Percentiles rank a stretch among this genome's conserved stretches.
Conservation (phyloP, 30 jellyfish, hydroid and myxozoan species). For the Rhopilema esculentum region DNA sequence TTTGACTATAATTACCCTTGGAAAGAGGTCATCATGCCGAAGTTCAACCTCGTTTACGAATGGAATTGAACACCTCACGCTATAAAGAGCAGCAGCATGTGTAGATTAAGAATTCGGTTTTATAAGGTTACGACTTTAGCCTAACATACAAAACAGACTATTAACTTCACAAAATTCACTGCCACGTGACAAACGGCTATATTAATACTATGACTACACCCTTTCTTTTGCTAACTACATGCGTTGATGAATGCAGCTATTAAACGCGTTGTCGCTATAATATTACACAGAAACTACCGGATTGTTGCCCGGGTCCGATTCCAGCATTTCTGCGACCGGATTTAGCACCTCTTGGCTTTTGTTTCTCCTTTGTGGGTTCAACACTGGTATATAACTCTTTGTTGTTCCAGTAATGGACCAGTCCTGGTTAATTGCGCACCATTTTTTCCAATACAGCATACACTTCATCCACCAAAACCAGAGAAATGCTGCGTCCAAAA, state of each 20-base stretch:
- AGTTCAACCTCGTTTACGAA: too few species aligned
- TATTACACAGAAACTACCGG: neutral
- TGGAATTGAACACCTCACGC: too few species aligned
- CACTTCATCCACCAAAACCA: slow-evolving; percentile 95
- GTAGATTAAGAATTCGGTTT: neutral
- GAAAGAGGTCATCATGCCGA: too few species aligned
- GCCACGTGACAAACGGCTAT: neutral
- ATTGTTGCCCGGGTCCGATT: neutral
- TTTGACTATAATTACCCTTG: too few species aligned
- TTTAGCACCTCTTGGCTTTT: slow-evolving; percentile 12
- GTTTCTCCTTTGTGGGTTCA: slow-evolving; percentile 10
- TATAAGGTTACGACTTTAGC: neutral
- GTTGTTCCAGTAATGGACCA: slow-evolving; percentile 80
- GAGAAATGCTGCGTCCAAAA: slow-evolving; percentile 93
- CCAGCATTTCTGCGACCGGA: slow-evolving; percentile 11
- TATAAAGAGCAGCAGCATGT: too few species aligned
- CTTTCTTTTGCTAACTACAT: neutral
- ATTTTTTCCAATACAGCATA: slow-evolving; percentile 83
- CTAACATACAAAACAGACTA: neutral
- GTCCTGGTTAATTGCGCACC: slow-evolving; percentile 96
- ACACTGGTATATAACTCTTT: slow-evolving; percentile 18
- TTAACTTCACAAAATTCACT: neutral
- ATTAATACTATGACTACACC: too few species aligned
- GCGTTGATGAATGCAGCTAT: too few species aligned
- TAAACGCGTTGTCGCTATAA: neutral